Conservation (phyloP, 30 jellyfish, hydroid and myxozoan species). For the Catostylus mosaicus region DNA sequence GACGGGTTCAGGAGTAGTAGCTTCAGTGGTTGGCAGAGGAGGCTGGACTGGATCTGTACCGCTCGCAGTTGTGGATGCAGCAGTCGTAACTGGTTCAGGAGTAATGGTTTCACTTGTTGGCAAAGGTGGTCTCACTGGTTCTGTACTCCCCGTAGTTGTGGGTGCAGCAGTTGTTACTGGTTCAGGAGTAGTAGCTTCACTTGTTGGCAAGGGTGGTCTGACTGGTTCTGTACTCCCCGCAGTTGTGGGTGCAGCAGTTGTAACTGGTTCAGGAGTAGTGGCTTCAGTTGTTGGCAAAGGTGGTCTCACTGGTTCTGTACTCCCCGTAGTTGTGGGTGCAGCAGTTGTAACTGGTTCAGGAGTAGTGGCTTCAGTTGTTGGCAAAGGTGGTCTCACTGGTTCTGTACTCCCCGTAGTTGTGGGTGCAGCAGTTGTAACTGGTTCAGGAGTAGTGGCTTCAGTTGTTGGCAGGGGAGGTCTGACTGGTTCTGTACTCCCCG, state of each 20-base stretch:
- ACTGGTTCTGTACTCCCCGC: background rate
- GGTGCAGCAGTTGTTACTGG: background rate
- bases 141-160: constrained; percentile 9
- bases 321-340: background rate
- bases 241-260: background rate
- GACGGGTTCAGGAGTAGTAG: constrained; percentile 2
- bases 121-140: constrained; percentile 2
- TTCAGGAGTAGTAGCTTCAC: background rate
- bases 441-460: background rate
- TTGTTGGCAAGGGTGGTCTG: background rate
- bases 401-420: background rate
- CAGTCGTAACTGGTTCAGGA: too few relatives aligned
- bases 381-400: background rate
- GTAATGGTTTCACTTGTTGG: constrained; percentile 7
- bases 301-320: background rate
- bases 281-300: background rate
- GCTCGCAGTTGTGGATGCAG: background rate
- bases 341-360: background rate
- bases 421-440: background rate
- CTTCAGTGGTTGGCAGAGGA: constrained; percentile 27
- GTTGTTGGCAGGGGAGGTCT: constrained; percentile 9
- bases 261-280: background rate
- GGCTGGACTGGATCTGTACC: background rate
- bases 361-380: constrained; percentile 5
- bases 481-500: background rate